Conservation (phyloP, 1,140 invertebrate genomes). For the Portunus trituberculatus region DNA sequence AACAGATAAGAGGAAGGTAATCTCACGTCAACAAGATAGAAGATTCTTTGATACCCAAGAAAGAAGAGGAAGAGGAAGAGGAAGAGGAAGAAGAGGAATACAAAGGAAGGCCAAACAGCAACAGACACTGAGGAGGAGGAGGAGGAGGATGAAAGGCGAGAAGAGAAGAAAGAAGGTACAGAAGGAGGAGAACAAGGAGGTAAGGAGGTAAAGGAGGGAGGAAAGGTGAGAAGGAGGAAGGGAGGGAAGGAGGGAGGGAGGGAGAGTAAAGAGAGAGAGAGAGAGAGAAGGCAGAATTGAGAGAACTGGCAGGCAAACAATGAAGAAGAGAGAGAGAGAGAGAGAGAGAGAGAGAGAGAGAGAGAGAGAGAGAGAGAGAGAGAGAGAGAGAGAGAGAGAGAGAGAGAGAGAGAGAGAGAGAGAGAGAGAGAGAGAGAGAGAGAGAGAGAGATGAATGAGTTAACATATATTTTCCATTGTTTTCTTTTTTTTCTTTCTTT, state of each 20-base stretch:
- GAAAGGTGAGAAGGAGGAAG: not conserved
- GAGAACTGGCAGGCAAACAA: no score
- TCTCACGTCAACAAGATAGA: not conserved
- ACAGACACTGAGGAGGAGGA: no score
- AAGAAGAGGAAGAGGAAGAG: not conserved
- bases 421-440: conserved; percentile 20
- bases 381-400: conserved; percentile 20
- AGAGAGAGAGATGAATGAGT: conserved; percentile 12
- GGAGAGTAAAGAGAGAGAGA: no score
- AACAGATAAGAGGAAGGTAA: not conserved
- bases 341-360: not conserved
- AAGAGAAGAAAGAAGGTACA: not conserved
- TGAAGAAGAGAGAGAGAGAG: not conserved
- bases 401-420: conserved; percentile 20
- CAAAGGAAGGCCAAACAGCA: no score
- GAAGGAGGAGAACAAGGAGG: not conserved
- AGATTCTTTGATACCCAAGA: not conserved
- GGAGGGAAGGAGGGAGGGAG: no score
- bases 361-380: conserved; percentile 20
- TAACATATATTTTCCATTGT: not conserved
- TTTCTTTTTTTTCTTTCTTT: not conserved
- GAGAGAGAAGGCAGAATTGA: no score
- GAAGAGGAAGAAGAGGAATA: not conserved
- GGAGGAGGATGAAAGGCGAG: no score
- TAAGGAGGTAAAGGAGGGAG: not conserved